Evolutionary conservation across 1,140 invertebrate genomes (phyloP).

Genomic region (Archivesica marissinica): DNA sequence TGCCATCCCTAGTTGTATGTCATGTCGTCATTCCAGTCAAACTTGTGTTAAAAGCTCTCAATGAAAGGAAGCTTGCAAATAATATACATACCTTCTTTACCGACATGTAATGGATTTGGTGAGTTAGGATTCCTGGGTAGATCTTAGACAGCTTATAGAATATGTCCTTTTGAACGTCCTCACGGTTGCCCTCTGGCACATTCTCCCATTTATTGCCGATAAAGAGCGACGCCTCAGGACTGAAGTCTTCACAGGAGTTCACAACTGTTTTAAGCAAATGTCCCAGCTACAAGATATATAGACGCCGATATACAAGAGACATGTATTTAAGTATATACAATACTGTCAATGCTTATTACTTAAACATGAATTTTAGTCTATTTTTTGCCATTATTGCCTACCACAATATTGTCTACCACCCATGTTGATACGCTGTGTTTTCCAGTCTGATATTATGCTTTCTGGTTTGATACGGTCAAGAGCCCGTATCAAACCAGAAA

Average conservation of each 20-base stretch:
- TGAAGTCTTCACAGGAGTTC: constrained; percentile 68
- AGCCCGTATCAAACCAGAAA: no score
- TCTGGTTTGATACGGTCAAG: no score
- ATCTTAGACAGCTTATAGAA: constrained; percentile 65
- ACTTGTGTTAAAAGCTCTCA: not conserved
- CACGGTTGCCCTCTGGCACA: constrained; percentile 58
- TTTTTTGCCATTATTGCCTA: no score
- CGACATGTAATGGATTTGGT: constrained; percentile 72
- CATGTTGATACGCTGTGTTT: no score
- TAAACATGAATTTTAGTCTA: no score
- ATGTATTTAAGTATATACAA: no score
- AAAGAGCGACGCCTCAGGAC: constrained; percentile 73
- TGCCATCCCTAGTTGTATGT: no score
- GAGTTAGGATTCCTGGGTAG: constrained; percentile 57
- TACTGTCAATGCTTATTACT: no score
- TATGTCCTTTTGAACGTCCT: constrained; percentile 62
- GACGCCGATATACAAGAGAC: no score
- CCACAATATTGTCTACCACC: no score
- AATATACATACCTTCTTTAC: constrained; percentile 66
- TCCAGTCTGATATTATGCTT: no score
- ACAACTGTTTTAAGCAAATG: constrained; percentile 65
- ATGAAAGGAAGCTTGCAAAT: not conserved
- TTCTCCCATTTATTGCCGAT: constrained; percentile 78
- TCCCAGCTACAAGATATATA: constrained; percentile 62
- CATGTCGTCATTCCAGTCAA: not conserved